These are phyloP conservation scores for Anguilla obscura DNA, from an alignment of 2,797 vertebrate species.

Conservation along the genomic window DNA sequence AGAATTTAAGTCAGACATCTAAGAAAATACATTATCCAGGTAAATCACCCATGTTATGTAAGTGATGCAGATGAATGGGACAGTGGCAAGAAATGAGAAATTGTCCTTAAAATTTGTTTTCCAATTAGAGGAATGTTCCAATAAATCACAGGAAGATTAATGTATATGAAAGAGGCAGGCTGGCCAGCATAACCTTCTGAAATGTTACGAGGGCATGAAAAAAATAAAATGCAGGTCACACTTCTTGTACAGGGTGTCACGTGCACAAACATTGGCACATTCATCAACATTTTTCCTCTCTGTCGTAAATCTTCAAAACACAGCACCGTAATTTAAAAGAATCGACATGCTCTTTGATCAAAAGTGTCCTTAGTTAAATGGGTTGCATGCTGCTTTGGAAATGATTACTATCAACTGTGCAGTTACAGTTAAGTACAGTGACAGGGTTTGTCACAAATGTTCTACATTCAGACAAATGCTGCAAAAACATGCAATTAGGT, in stretches of 20 bases:
- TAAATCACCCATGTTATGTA: background rate
- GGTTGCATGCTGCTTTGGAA: conserved; percentile 8
- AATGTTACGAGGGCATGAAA: conserved; percentile 20
- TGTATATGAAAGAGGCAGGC: conserved; percentile 24
- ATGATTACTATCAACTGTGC: conserved; percentile 39
- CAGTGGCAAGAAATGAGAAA: conserved; percentile 3
- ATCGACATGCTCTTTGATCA: background rate
- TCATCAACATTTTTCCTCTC: conserved; percentile 38
- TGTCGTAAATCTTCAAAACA: conserved; percentile 10
- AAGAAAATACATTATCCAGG: background rate
- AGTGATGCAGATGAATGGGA: background rate
- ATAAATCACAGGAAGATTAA: conserved; percentile 33
- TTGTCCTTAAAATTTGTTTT: conserved; percentile 16
- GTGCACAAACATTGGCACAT: conserved; percentile 31
- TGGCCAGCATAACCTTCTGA: conserved; percentile 38
- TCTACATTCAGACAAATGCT: background rate
- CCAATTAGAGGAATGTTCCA: background rate
- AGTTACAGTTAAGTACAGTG: conserved; percentile 7
- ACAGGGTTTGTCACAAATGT: background rate
- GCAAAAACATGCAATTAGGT: background rate
- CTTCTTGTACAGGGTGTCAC: background rate
- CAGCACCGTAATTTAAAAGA: background rate
- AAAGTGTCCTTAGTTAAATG: background rate
- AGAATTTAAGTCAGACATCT: background rate
- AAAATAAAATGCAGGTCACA: conserved; percentile 14